phyloP scores from a whole-genome alignment of 2,888 invertebrate species.

The Melanostoma scalare region DNA sequence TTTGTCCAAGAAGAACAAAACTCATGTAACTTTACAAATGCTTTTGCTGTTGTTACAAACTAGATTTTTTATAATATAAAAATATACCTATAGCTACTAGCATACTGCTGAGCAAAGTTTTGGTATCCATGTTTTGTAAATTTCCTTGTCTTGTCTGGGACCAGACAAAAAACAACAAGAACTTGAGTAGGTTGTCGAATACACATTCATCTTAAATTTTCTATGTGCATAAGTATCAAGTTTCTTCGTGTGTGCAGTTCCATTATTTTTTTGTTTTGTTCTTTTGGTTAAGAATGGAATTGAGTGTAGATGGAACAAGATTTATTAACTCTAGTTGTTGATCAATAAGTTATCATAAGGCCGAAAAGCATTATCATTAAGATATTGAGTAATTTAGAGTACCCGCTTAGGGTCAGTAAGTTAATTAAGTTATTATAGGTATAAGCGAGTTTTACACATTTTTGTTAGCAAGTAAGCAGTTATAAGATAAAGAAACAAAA shows the following conservation, averaged over 20 bases:
- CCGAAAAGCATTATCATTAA: too few species aligned
- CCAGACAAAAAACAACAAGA: conserved; percentile 53
- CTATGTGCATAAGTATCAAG: conserved; percentile 55
- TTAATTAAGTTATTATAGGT: too few species aligned
- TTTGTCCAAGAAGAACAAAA: conserved; percentile 60
- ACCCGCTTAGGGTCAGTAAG: too few species aligned
- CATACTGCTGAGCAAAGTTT: conserved; percentile 56
- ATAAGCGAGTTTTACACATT: too few species aligned
- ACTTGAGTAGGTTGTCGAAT: conserved; percentile 8
- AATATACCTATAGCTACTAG: conserved; percentile 9
- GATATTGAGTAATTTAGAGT: too few species aligned
- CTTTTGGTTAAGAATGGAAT: neutral
- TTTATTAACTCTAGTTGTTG: too few species aligned
- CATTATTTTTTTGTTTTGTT: conserved; percentile 2
- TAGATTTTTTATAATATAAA: conserved; percentile 40
- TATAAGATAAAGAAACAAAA: too few species aligned
- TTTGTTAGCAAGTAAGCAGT: too few species aligned
- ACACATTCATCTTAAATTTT: conserved; percentile 59
- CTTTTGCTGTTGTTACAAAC: conserved; percentile 57
- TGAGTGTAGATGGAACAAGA: too few species aligned
- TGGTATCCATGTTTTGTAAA: conserved; percentile 56
- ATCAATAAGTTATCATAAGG: too few species aligned
- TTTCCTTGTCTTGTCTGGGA: conserved; percentile 50
- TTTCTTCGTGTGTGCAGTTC: conserved; percentile 46
- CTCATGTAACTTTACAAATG: conserved; percentile 67